A percentile compares a stretch with the other conserved stretches of the same genome.
Evolutionary conservation across 2,797 vertebrate species (phyloP).

Genomic region (Pachyuromys duprasi): DNA sequence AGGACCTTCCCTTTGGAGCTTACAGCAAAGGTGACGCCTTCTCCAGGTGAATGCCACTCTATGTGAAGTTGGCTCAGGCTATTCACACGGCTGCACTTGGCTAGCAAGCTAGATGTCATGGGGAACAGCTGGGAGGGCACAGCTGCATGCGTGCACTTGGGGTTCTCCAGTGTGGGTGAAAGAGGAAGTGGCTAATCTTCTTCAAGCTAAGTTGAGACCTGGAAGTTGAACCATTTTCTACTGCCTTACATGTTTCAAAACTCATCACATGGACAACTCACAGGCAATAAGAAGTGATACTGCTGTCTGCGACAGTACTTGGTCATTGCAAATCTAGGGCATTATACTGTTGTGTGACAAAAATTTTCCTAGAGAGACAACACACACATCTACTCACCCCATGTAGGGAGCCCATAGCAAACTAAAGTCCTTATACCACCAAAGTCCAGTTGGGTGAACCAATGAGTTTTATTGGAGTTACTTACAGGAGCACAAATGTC

Average conservation of each 20-base stretch:
- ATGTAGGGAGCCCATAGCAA: neutral
- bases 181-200: neutral
- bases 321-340: neutral
- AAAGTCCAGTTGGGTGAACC: neutral
- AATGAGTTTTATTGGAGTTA: neutral
- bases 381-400: neutral
- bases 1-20: neutral
- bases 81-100: rapidly evolving
- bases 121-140: too few species aligned
- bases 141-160: neutral
- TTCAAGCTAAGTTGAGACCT: neutral
- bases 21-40: neutral
- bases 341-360: neutral
- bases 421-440: neutral
- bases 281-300: neutral
- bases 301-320: neutral
- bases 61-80: neutral
- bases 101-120: neutral
- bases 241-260: neutral
- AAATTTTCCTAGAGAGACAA: neutral
- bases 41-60: neutral
- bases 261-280: neutral
- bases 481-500: neutral
- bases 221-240: rapidly evolving
- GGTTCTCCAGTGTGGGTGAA: neutral